Evolutionary conservation across 2,113 vertebrate species (phyloP).

Genomic region (Melanostigma gelatinosum): DNA sequence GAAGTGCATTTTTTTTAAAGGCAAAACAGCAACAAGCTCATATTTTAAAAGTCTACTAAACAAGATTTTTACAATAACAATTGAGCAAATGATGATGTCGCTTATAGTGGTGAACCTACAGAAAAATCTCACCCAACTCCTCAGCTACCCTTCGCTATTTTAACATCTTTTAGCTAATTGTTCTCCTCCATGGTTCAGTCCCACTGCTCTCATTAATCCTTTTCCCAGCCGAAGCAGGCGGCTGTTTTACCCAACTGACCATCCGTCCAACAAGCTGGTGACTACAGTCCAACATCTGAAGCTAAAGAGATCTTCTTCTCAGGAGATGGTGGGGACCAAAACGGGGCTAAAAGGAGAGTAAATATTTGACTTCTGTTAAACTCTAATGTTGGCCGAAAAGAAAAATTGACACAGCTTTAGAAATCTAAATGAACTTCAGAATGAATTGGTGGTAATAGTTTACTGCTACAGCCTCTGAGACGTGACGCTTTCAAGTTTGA

Average conservation of each 20-base stretch:
- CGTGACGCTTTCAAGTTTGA: slow-evolving; percentile 1
- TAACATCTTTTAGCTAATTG: slow-evolving; percentile 18
- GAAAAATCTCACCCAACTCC: background rate
- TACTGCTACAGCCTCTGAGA: background rate
- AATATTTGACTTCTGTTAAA: background rate
- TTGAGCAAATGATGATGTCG: background rate
- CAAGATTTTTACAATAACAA: background rate
- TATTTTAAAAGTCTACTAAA: background rate
- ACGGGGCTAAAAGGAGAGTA: background rate
- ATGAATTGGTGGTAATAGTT: background rate
- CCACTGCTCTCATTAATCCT: slow-evolving; percentile 15
- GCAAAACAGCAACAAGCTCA: background rate
- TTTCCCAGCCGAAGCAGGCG: slow-evolving; percentile 16
- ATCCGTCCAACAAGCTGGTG: background rate
- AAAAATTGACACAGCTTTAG: background rate
- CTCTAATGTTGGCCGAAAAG: too few relatives aligned
- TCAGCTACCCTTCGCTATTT: background rate
- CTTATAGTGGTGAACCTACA: background rate
- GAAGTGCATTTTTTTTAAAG: too few relatives aligned
- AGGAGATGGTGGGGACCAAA: background rate
- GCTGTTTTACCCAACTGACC: slow-evolving; percentile 1
- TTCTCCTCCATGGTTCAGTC: slow-evolving; percentile 5
- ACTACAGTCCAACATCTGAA: slow-evolving; percentile 1
- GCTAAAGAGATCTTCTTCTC: background rate
- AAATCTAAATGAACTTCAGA: background rate